Base-by-base conservation (phyloP, 2,797 vertebrate genomes). In the Scyliorhinus canicula region DNA sequence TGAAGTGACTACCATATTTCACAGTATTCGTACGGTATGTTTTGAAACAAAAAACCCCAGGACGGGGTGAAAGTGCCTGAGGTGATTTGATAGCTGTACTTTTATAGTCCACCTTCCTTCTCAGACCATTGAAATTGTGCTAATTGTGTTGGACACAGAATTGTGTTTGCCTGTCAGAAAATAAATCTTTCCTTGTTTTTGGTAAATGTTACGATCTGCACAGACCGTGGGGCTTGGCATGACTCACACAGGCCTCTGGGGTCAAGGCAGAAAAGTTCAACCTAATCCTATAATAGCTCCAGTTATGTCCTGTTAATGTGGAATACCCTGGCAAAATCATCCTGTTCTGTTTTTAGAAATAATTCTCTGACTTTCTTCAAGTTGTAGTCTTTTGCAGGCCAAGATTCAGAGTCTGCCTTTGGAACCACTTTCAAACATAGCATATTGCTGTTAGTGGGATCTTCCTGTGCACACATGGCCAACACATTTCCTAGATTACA, bases 1-100 rank as follows among this genome's bases (percentile, higher is more conserved):
- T 93, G 90, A 93, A 93, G 90, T 67, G 7, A 67, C n/a, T 67
- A 31, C 85, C 84, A 88, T 88, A 57, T 88, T 88, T 88, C 31
- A 35, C 31, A 19, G 52, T 88, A 55, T 57, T 35, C 28, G 52
- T 26, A 52, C 28, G 11, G 11, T 63, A 44, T 26, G n/a, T 65
- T 93, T 67, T n/a, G 21, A 52, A 50, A 52, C 50, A 85, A 7
- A 85, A n/a, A 52, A 52, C 84, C 84, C 44, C 50, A 47, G 44
- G 47, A 85, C 31, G 1, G 84, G n/a, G 44, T 26, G 90, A 93
- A 12, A 65, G 40, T 67, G n/a, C 21, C 60, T 65, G 60, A 63
- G 90, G 90, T 44, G 63, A 93, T 44, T 67, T 93, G 40, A 93
- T 67, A 67, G 90, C 19, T 47, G 35, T 47, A n/a, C 50, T 57